Conservation (phyloP, 2,797 vertebrate genomes). For the Platalea minor region DNA sequence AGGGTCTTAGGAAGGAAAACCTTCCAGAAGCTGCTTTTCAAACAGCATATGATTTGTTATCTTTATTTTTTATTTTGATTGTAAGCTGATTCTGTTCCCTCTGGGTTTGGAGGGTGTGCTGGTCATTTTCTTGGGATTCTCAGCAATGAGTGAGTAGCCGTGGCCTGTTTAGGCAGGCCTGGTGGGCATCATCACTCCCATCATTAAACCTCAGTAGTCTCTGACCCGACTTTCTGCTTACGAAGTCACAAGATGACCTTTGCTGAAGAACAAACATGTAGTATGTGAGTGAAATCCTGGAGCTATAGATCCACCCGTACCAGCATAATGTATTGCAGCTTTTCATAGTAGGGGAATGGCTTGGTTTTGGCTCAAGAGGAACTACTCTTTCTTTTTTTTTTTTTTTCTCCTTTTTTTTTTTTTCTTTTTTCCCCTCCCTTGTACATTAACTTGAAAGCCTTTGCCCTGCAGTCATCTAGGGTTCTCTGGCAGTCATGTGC, state of each 20-base stretch:
- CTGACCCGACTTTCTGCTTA: not conserved
- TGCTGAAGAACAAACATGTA: not conserved
- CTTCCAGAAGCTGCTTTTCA: not conserved
- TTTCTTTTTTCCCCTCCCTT: no score
- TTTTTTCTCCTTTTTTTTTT: rapidly evolving
- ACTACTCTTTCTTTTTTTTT: not conserved
- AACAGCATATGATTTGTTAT: not conserved
- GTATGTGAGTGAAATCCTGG: not conserved
- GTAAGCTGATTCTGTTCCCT: not conserved
- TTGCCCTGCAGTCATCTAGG: not conserved
- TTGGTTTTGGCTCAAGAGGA: not conserved
- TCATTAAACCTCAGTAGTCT: not conserved
- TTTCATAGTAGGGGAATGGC: not conserved
- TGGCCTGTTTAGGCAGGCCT: not conserved
- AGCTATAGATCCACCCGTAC: not conserved
- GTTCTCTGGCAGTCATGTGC: not conserved
- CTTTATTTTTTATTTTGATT: not conserved
- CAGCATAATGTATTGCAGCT: not conserved
- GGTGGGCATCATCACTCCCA: not conserved
- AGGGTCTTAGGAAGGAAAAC: not conserved
- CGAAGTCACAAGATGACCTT: not conserved
- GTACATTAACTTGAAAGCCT: not conserved
- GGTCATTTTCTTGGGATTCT: not conserved
- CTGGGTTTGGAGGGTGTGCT: not conserved
- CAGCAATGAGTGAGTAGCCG: not conserved